Conservation (phyloP, 1,140 invertebrate species). For the Lysiphlebus fabarum region DNA sequence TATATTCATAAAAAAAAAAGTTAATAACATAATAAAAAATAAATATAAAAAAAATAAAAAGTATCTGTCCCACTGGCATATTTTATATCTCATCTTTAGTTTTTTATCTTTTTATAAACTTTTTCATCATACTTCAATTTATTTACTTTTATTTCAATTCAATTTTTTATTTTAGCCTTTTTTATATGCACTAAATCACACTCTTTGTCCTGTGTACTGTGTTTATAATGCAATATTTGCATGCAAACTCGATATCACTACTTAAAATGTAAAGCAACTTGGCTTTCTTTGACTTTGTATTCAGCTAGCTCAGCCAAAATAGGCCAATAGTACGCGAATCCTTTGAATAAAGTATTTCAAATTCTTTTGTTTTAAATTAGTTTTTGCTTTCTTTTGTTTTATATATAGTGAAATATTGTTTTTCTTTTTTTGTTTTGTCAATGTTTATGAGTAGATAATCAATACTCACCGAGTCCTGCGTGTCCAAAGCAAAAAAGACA, state of each 20-base stretch:
- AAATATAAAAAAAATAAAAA: slow-evolving; percentile 29
- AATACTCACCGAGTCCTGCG: slow-evolving; percentile 76
- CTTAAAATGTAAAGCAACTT: slow-evolving; percentile 55
- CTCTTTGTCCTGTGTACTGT: neutral
- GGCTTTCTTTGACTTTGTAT: slow-evolving; percentile 27
- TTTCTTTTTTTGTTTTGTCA: slow-evolving; percentile 8
- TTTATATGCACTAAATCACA: slow-evolving; percentile 11
- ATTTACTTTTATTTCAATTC: slow-evolving; percentile 15
- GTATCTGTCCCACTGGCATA: slow-evolving; percentile 39
- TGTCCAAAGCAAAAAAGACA: slow-evolving; percentile 92
- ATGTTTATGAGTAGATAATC: neutral
- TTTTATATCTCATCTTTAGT: slow-evolving; percentile 30
- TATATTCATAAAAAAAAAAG: slow-evolving; percentile 11
- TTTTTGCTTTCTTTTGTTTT: neutral
- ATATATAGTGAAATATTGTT: neutral
- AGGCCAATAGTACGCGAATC: neutral
- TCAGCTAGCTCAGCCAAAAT: slow-evolving; percentile 1
- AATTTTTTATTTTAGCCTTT: slow-evolving; percentile 12
- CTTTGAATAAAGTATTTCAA: neutral
- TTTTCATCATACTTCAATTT: slow-evolving; percentile 11
- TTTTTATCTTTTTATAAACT: slow-evolving; percentile 15
- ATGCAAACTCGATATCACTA: slow-evolving; percentile 55
- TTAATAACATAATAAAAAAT: slow-evolving; percentile 26
- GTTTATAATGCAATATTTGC: slow-evolving; percentile 50
- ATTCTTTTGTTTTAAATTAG: neutral